These are phyloP conservation scores for Otolemur garnettii DNA, from an alignment of 2,113 vertebrate genomes.

Conservation along the genomic window DNA sequence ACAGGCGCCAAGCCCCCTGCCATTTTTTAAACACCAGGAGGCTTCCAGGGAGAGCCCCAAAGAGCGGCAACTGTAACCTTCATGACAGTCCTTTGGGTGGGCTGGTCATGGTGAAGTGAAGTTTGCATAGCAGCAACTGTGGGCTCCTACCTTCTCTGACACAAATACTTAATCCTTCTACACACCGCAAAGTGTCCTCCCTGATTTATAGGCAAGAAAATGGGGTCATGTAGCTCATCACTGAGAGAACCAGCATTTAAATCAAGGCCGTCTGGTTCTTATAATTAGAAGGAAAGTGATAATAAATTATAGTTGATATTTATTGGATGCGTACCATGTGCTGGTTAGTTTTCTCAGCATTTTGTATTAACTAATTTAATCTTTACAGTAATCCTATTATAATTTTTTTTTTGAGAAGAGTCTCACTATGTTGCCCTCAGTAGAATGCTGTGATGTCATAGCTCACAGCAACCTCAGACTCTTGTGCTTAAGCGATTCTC, in stretches of 20 bases:
- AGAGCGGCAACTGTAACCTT: background rate
- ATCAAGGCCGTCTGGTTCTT: background rate
- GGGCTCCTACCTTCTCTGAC: background rate
- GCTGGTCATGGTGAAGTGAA: background rate
- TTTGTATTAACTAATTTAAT: background rate
- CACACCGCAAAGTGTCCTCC: too few species aligned
- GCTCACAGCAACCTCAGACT: too few species aligned
- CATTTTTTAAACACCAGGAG: background rate
- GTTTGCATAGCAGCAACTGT: background rate
- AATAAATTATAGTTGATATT: background rate
- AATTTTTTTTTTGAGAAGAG: too few species aligned
- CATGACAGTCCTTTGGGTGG: background rate
- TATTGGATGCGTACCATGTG: background rate
- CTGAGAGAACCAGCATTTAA: background rate
- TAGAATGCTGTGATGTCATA: too few species aligned
- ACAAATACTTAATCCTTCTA: fast-evolving
- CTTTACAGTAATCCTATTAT: background rate
- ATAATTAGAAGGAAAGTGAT: background rate
- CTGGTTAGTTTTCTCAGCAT: background rate
- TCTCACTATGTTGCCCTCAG: too few species aligned
- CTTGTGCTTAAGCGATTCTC: too few species aligned
- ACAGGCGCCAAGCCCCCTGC: background rate
- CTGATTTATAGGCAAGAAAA: background rate
- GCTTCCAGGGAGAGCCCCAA: background rate
- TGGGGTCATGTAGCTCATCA: background rate